Percentiles rank a stretch among this genome's conserved stretches.
These are phyloP conservation scores for Drosophila quinaria DNA, from an alignment of 2,888 invertebrate species.

Conservation along the genomic window DNA sequence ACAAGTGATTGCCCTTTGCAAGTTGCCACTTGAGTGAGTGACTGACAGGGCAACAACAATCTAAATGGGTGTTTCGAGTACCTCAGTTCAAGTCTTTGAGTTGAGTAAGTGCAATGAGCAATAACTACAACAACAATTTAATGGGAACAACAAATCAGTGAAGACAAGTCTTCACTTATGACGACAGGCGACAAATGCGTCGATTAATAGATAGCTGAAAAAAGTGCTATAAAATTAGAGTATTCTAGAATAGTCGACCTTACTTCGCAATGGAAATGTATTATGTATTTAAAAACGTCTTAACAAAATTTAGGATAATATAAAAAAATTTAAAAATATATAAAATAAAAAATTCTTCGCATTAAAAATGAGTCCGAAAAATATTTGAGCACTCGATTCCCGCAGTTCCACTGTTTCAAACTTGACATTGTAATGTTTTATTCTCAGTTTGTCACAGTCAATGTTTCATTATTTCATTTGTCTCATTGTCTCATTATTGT, in stretches of 20 bases:
- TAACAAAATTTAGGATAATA: no score
- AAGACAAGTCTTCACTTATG: conserved; percentile 1
- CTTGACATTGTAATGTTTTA: no score
- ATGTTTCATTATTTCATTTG: background rate
- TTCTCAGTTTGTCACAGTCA: no score
- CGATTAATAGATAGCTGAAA: background rate
- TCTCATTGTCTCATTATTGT: background rate
- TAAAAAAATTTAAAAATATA: no score
- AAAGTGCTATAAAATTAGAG: no score
- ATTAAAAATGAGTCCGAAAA: no score
- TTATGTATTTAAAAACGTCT: no score
- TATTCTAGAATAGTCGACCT: no score
- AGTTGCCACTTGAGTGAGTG: conserved; percentile 52
- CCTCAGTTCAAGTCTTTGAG: background rate
- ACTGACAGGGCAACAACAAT: conserved; percentile 22
- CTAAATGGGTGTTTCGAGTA: conserved; percentile 9
- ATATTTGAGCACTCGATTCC: no score
- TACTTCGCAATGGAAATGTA: no score
- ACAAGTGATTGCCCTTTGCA: conserved; percentile 75
- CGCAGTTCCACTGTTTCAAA: no score
- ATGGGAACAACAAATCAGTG: conserved; percentile 3
- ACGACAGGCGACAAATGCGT: conserved; percentile 48
- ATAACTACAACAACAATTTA: conserved; percentile 5
- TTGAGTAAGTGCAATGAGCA: conserved; percentile 20
- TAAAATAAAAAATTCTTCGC: no score